Evolutionary conservation across 2,113 vertebrate genomes (phyloP), one percentile per base, ranked within the genome.

Genomic region (Anolis carolinensis): DNA sequence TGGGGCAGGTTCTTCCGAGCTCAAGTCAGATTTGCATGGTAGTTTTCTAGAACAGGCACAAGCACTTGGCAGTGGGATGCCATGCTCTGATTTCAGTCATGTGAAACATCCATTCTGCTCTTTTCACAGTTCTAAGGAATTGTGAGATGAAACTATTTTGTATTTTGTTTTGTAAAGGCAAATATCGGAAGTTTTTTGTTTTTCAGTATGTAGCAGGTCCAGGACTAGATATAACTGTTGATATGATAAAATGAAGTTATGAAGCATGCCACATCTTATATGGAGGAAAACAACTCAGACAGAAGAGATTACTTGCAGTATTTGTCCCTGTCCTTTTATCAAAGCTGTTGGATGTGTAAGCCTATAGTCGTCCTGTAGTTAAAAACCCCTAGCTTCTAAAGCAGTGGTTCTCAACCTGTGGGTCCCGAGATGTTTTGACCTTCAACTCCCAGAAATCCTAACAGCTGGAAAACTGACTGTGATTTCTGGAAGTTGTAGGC

Each of bases 41-140:
- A 76, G 59, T 84, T 84, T 84, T 84, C 72, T 84, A 84, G 82
- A 76, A 67, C 82, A 84, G 73, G 82, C 34, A 32, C 72, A 76
- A 65, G 36, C 32, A 59, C 59, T 65, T 75, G 72, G 55, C 82
- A 84, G 72, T 62, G 30, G 59, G 82, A 84, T 76, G 73, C 82
- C 72, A 32, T 84, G 72, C 36, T 76, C 72, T 74, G 34, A 74
- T 84, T 84, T 59, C 82, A 76, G 48, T 84, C 82, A 84, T 76
- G 72, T 76, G 82, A 75, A 76, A 76, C 82, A 76, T 65, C 59
- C 25, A n/a, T 63, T 83, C 55, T 59, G 72, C 25, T 75, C 6
- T 59, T 30, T 50, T 67, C 39, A 65, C 52, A 84, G 25, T 76
- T 5, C 25, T 6, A 2, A 63, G 18, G 36, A 76, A 27, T 2